Evolutionary conservation across 2,797 vertebrate species (phyloP).

Genomic region (Eidolon dupreanum): DNA sequence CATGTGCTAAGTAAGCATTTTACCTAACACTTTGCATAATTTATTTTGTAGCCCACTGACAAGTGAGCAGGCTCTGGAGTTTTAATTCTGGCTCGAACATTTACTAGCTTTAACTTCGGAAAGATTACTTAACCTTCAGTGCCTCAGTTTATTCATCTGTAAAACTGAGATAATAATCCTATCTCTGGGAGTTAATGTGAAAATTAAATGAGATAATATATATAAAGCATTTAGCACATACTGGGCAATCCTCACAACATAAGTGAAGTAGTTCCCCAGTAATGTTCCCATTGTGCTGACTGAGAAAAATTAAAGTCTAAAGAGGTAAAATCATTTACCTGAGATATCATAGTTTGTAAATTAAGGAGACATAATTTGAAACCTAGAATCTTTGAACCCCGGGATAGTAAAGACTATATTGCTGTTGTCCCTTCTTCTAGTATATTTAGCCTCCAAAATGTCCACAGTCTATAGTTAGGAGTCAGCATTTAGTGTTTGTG

Average conservation of each 20-base stretch:
- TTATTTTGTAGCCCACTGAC: neutral
- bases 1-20: neutral
- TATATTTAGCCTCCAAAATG: no score
- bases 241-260: neutral
- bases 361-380: neutral
- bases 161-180: neutral
- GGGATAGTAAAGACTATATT: neutral
- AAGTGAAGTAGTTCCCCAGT: neutral
- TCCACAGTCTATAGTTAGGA: neutral
- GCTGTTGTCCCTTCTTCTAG: neutral
- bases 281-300: neutral
- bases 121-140: neutral
- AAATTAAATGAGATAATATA: neutral
- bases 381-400: neutral
- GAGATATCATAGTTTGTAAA: neutral
- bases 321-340: neutral
- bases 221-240: no score
- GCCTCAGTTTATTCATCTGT: neutral
- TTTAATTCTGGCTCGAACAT: neutral
- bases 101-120: neutral
- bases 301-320: neutral
- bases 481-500: neutral
- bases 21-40: neutral
- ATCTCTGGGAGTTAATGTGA: neutral
- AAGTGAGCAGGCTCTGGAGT: neutral